These are phyloP conservation scores for Poeciliopsis turrubarensis DNA, from an alignment of 2,113 vertebrate genomes.

Conservation along the genomic window DNA sequence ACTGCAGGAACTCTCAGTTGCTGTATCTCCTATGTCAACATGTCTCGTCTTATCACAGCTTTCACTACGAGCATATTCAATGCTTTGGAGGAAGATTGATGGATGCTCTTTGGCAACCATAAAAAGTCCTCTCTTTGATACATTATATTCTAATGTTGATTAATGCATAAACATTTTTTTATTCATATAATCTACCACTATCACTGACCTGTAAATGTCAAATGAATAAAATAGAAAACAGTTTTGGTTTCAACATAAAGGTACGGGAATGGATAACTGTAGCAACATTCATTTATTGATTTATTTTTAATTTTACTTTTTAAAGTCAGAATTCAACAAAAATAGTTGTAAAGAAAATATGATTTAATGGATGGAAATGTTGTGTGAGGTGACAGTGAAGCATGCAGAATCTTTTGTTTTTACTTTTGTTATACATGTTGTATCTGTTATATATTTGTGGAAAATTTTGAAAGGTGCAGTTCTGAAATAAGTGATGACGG, in stretches of 20 bases:
- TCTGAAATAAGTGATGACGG: slow-evolving; percentile 76
- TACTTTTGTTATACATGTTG: slow-evolving; percentile 6
- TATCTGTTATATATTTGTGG: slow-evolving; percentile 45
- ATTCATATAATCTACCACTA: neutral
- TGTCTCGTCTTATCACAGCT: slow-evolving; percentile 14
- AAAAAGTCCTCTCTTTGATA: slow-evolving; percentile 15
- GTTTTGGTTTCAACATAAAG: neutral
- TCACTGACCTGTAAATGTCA: slow-evolving; percentile 34
- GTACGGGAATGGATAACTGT: slow-evolving; percentile 21
- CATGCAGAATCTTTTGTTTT: slow-evolving; percentile 36
- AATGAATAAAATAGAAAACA: slow-evolving; percentile 4
- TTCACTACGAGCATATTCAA: neutral
- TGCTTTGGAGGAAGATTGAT: too few species aligned
- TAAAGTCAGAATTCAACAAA: slow-evolving; percentile 10
- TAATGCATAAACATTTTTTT: too few species aligned
- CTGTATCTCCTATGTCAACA: slow-evolving; percentile 3
- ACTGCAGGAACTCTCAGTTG: neutral
- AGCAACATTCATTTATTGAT: slow-evolving; percentile 30
- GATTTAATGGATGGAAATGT: slow-evolving; percentile 5
- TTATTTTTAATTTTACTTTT: slow-evolving; percentile 20
- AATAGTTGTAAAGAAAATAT: neutral
- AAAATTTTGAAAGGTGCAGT: slow-evolving; percentile 67
- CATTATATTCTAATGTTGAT: slow-evolving; percentile 11
- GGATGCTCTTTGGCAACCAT: slow-evolving; percentile 15
- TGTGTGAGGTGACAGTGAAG: slow-evolving; percentile 20